Conservation (phyloP, 2,113 vertebrate genomes). For the Ammodytes marinus region DNA sequence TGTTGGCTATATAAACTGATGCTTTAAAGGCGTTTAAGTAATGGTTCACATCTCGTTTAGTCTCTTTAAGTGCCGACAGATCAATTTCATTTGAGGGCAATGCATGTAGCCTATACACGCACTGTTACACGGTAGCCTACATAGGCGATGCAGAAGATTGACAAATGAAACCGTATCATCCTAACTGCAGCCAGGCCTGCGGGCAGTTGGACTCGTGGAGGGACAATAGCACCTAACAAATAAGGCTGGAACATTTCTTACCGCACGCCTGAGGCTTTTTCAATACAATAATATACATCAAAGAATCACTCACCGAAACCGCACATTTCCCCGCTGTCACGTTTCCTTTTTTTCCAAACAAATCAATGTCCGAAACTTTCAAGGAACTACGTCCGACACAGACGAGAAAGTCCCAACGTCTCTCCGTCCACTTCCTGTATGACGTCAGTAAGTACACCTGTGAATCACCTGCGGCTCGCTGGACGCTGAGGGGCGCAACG, state of each 20-base stretch:
- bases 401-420: background rate
- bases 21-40: background rate
- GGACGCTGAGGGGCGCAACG: constrained; percentile 26
- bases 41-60: background rate
- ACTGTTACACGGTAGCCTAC: too few relatives aligned
- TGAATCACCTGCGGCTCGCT: constrained; percentile 33
- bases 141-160: background rate
- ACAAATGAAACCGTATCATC: background rate
- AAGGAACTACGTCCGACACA: background rate
- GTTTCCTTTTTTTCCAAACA: background rate
- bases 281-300: background rate
- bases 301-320: constrained; percentile 68
- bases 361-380: background rate
- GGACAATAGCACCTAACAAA: background rate
- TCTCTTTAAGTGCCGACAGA: background rate
- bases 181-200: constrained; percentile 25
- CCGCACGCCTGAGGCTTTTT: background rate
- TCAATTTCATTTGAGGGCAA: background rate
- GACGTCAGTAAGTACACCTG: constrained; percentile 73
- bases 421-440: constrained; percentile 69
- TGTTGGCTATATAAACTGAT: too few relatives aligned
- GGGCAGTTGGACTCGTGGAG: constrained; percentile 12
- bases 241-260: accelerated
- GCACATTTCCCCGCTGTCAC: constrained; percentile 58
- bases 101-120: background rate